These are phyloP conservation scores for Phrynosoma platyrhinos DNA, from an alignment of 2,113 vertebrate species.

Conservation along the genomic window DNA sequence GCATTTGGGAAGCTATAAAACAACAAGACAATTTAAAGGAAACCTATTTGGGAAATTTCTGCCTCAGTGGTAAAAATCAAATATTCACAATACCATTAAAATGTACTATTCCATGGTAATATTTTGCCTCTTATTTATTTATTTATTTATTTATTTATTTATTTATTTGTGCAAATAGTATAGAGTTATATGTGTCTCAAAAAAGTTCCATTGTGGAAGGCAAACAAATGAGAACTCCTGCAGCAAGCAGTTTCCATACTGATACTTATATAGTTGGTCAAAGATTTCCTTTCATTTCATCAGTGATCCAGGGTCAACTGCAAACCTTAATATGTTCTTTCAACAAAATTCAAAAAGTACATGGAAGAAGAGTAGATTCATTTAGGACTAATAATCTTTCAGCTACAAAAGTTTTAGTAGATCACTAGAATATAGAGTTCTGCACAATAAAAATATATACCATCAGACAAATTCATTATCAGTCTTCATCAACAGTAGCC, in stretches of 20 bases:
- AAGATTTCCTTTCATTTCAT: background rate
- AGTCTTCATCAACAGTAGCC: background rate
- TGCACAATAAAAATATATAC: background rate
- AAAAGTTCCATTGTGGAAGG: background rate
- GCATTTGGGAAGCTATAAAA: background rate
- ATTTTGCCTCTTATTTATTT: background rate
- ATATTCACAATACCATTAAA: conserved; percentile 1
- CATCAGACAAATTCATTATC: background rate
- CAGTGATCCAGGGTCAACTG: accelerated
- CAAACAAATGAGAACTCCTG: background rate
- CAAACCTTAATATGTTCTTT: conserved; percentile 10
- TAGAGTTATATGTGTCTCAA: conserved; percentile 7
- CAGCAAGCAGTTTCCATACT: background rate
- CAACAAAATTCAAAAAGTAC: background rate
- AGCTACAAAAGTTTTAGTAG: background rate
- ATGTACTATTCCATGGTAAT: background rate
- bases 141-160: background rate
- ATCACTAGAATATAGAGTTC: background rate
- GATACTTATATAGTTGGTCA: background rate
- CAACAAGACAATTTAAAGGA: background rate
- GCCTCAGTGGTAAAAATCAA: conserved; percentile 1
- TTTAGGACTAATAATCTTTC: background rate
- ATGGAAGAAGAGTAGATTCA: background rate
- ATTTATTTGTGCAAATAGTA: background rate
- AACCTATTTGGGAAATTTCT: background rate